Evolutionary conservation across 2,113 vertebrate species (phyloP), one percentile per base, ranked within the genome.

Genomic region (Cichladusa arquata): DNA sequence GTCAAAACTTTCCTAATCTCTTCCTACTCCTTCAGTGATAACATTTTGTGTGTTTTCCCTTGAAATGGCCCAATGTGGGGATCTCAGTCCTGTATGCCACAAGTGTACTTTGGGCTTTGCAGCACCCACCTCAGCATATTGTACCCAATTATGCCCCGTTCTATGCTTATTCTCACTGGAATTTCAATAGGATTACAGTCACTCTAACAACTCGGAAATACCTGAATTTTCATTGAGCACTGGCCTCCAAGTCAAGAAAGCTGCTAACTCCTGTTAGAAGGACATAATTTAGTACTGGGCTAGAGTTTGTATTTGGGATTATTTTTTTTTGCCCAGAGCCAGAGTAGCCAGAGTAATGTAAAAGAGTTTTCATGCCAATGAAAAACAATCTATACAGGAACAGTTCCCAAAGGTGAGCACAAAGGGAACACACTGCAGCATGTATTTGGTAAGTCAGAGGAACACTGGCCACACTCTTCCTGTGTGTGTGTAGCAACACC

Each of bases 1-100:
- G 84, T 88, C 60, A 91, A 95, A 95, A 91, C 38, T 94, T 90
- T 86, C 24, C 33, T 86, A 88, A 79, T 64, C 77, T 88, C 71
- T 80, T 88, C 65, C 81, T 72, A 6, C 24, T 85, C 34, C 33
- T 90, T 66, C 66, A 67, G 48, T 74, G 72, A 72, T 54, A 89
- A 36, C 12, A 79, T 81, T 88, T 65, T 2, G 5, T 61, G 25
- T 26, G 6, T 65, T 91, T 95, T 94, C 31, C 34, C 67, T 91
- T 88, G 60, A 86, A 73, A 66, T 5, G 77, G 53, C 25, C 56
- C 47, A 50, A 18, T 25, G 28, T 17, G 19, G 56, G 31, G 22
- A 45, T 90, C 58, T 24, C 3, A 8, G 67, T 72, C n/a, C 29
- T 81, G 42, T 71, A 31, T 64, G 51, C 34, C 44, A 9, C 26